Evolutionary conservation across 2,113 vertebrate species (phyloP).

Genomic region (Chamaetylas fuelleborni): DNA sequence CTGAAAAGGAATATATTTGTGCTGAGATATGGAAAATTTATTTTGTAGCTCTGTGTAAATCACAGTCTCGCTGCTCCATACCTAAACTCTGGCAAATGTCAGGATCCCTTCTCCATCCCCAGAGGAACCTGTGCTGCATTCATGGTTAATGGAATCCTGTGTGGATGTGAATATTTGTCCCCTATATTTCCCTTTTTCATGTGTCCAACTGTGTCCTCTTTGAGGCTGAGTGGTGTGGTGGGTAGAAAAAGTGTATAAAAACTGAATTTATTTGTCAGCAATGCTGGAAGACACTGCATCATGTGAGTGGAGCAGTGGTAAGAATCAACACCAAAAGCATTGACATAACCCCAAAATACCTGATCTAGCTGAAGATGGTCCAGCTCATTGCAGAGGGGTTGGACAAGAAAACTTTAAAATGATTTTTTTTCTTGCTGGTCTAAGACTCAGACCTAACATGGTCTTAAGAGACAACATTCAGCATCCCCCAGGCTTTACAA

Average conservation of each 20-base stretch:
- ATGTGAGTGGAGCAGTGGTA: neutral
- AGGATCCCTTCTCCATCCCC: neutral
- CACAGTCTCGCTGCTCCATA: rapidly evolving
- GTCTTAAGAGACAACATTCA: neutral
- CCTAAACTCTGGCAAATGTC: neutral
- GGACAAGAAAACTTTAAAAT: neutral
- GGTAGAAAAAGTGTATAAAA: neutral
- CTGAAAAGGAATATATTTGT: neutral
- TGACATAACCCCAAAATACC: neutral
- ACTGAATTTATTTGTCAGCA: neutral
- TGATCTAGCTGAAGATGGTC: neutral
- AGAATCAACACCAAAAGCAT: neutral
- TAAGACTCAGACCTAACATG: neutral
- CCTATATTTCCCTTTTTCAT: rapidly evolving
- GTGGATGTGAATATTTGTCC: neutral
- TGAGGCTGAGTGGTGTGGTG: neutral
- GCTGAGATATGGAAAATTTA: neutral
- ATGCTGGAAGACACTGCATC: neutral
- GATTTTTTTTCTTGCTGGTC: neutral
- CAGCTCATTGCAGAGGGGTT: neutral
- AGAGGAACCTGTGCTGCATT: rapidly evolving
- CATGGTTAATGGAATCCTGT: rapidly evolving
- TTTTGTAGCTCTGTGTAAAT: neutral
- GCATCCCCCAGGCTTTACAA: neutral
- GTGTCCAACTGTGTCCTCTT: neutral